Evolutionary conservation across 2,888 invertebrate genomes (phyloP), one percentile per base, ranked within the genome.

Genomic region (Gryllus longicercus): DNA sequence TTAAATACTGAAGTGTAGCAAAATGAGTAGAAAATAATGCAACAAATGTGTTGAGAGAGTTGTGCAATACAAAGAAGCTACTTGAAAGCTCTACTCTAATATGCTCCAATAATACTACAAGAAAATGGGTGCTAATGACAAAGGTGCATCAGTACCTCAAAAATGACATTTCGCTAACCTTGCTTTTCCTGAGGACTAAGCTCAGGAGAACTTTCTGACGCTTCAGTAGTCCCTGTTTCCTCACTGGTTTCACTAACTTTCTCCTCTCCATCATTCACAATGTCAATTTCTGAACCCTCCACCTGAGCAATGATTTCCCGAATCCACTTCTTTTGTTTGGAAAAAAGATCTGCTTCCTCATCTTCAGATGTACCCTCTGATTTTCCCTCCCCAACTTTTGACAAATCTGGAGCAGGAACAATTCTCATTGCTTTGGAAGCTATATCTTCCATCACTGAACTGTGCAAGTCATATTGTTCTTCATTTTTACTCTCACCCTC

Each of bases 111-210:
- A 8, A 38, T 38, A 38, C 8, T 38, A 38, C 5, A 38, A 38
- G 38, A 38, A 74, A n/a, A 74, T 74, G 10, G n/a, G 74, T 74
- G 74, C 74, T 8, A 49, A 50, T n/a, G 14, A 50, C 50, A n/a
- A n/a, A 77, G 38, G 38, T 38, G 38, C 38, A 38, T 38, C 38
- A 38, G 38, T 38, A 38, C 38, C 38, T 38, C 76, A 80, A 38
- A 74, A 79, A 76, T 74, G 81, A 49, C 50, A 80, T 14, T 78
- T 78, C 76, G 78, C 78, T 80, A 86, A 93, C 93, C 92, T 90
- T 93, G 92, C 85, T 90, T 87, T 83, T 94, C 89, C 84, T 92
- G 91, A 0, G 91, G 89, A 49, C 92, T 91, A n/a, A 92, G 85
- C 83, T 90, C 90, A 10, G 86, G 86, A 51, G 81, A 82, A 51